Evolutionary conservation across 2,113 vertebrate genomes (phyloP).

Genomic region (Xiphophorus couchianus): DNA sequence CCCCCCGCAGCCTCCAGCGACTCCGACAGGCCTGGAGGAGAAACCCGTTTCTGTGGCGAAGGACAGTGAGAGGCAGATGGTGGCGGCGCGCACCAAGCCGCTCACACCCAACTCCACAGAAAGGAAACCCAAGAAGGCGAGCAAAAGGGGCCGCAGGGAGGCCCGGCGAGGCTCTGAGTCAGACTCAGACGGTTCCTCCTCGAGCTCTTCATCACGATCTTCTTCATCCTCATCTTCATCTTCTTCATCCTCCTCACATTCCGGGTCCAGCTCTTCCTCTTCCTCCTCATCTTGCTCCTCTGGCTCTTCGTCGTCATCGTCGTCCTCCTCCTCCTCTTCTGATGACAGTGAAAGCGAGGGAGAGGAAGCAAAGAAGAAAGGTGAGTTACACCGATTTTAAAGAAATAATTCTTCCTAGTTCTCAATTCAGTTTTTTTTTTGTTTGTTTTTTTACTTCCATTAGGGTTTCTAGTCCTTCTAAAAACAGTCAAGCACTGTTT

Average conservation of each 20-base stretch:
- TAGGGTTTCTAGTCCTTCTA: too few species aligned
- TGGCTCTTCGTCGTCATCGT: conserved; percentile 92
- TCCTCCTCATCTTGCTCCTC: conserved; percentile 93
- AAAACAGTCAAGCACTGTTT: too few species aligned
- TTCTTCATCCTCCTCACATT: conserved; percentile 89
- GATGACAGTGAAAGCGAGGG: conserved; percentile 93
- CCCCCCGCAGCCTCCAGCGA: conserved; percentile 79
- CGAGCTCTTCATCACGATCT: conserved; percentile 89
- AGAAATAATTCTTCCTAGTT: background rate
- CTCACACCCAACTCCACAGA: conserved; percentile 90
- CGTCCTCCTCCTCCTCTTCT: conserved; percentile 92
- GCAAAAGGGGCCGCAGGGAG: conserved; percentile 78
- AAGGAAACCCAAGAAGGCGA: conserved; percentile 87
- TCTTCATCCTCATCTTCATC: conserved; percentile 95
- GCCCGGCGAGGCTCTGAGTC: conserved; percentile 84
- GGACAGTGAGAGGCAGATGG: conserved; percentile 86
- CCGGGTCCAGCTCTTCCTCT: conserved; percentile 82
- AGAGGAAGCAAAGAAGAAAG: conserved; percentile 77
- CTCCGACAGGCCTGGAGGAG: conserved; percentile 80
- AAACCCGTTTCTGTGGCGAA: conserved; percentile 74
- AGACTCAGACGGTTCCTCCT: conserved; percentile 86
- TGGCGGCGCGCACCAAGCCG: conserved; percentile 94
- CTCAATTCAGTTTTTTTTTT: too few species aligned
- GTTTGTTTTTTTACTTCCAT: too few species aligned
- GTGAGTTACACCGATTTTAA: conserved; percentile 45